A percentile compares a stretch with the other conserved stretches of the same genome.
Conservation (phyloP, 2,113 vertebrate species). For the Scopus umbretta region DNA sequence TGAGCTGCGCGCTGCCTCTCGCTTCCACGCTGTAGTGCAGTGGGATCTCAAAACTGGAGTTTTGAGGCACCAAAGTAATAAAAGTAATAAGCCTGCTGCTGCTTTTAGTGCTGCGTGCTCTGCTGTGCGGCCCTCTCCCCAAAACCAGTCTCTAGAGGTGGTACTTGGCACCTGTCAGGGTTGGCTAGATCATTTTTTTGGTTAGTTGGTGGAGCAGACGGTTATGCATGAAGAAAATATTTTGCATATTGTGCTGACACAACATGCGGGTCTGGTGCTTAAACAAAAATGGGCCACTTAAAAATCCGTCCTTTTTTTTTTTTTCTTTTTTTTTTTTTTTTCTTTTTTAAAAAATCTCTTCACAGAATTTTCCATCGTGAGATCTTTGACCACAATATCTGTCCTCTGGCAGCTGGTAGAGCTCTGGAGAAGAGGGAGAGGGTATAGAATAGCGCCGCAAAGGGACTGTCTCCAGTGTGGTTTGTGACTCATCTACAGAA, state of each 20-base stretch:
- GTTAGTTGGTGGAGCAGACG: neutral
- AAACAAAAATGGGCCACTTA: accelerated
- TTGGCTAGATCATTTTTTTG: neutral
- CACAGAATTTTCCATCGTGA: conserved; percentile 53
- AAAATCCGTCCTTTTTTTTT: neutral
- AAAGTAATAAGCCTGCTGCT: neutral
- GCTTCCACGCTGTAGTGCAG: neutral
- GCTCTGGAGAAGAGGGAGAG: neutral
- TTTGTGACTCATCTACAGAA: conserved; percentile 7
- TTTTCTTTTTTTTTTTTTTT: neutral
- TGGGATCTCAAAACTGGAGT: neutral
- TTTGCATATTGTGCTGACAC: neutral
- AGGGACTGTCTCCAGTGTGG: neutral
- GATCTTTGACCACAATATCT: neutral
- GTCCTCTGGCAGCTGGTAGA: conserved; percentile 4
- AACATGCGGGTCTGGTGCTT: neutral
- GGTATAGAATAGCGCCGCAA: neutral
- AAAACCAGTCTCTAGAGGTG: neutral
- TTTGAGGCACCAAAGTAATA: neutral
- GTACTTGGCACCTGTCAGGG: neutral
- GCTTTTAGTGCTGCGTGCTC: neutral
- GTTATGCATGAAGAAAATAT: neutral
- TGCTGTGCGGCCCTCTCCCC: neutral
- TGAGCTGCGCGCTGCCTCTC: neutral
- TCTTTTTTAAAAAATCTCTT: neutral